Conservation (phyloP, 1,140 invertebrate genomes). For the Medauroidea extradentata region DNA sequence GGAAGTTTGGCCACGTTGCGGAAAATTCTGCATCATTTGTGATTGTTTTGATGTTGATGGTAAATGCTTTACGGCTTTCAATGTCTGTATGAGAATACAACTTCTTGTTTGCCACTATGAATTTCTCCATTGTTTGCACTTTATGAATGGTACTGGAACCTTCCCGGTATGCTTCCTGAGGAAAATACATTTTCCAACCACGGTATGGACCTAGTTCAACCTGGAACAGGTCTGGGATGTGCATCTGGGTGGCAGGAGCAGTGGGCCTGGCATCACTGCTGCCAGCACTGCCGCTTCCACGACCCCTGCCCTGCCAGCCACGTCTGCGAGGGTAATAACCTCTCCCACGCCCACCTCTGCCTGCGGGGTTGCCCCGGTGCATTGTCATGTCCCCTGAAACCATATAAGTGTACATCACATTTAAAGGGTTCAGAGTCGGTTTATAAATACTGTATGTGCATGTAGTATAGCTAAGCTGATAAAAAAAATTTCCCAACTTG, state of each 20-base stretch:
- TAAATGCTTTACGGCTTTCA: slow-evolving; percentile 56
- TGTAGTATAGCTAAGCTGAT: no score
- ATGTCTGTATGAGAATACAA: slow-evolving; percentile 54
- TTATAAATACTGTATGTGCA: no score
- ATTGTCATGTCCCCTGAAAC: no score
- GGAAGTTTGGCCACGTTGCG: slow-evolving; percentile 56
- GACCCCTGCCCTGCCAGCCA: no score
- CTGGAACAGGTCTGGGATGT: slow-evolving; percentile 1
- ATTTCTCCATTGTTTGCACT: slow-evolving; percentile 50
- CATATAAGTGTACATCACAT: no score
- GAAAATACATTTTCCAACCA: slow-evolving; percentile 18
- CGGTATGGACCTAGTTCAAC: slow-evolving; percentile 1
- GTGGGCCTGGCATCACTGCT: no score
- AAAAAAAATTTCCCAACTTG: no score
- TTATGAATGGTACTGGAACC: slow-evolving; percentile 44
- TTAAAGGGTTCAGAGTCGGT: no score
- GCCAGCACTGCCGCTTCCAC: no score
- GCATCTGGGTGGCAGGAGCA: neutral
- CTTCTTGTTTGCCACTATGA: slow-evolving; percentile 50
- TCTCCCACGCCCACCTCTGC: no score
- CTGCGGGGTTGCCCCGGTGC: no score
- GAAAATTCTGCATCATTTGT: slow-evolving; percentile 54
- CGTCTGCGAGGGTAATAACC: no score
- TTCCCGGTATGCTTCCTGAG: slow-evolving; percentile 49
- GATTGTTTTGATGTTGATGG: slow-evolving; percentile 59